A percentile compares a stretch with the other conserved stretches of the same genome.
Evolutionary conservation across 2,888 invertebrate species (phyloP).

Genomic region (Arge pagana): DNA sequence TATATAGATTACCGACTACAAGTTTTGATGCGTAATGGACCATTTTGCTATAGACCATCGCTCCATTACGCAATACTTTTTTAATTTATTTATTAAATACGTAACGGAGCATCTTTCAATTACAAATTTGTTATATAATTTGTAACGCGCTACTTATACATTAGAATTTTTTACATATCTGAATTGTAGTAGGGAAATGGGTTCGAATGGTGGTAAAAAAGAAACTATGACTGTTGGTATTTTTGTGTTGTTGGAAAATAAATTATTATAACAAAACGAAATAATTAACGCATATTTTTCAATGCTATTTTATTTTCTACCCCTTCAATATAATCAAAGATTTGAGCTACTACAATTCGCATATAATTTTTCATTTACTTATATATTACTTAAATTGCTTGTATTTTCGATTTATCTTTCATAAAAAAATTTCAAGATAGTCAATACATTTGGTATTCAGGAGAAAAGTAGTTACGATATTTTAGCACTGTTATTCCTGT

Average conservation of each 20-base stretch:
- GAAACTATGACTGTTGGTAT: too few species aligned
- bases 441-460: slow-evolving; percentile 24
- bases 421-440: slow-evolving; percentile 43
- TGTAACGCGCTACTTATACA: too few species aligned
- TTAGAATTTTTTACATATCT: too few species aligned
- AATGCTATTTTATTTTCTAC: slow-evolving; percentile 52
- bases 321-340: slow-evolving; percentile 51
- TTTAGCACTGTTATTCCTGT: slow-evolving; percentile 37
- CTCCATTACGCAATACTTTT: too few species aligned
- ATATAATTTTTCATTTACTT: slow-evolving; percentile 50
- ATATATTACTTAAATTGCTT: slow-evolving; percentile 36
- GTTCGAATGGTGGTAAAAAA: too few species aligned
- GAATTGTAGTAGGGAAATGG: too few species aligned
- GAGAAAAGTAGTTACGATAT: slow-evolving; percentile 33
- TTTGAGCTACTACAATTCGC: slow-evolving; percentile 53
- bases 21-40: too few species aligned
- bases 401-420: slow-evolving; percentile 38
- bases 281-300: slow-evolving; percentile 27
- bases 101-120: too few species aligned
- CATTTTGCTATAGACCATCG: too few species aligned
- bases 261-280: neutral
- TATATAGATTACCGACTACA: too few species aligned
- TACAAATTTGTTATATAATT: too few species aligned
- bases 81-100: too few species aligned
- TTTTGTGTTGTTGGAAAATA: neutral